These are phyloP conservation scores for Monomorium pharaonis DNA, from an alignment of 1,140 invertebrate genomes.

Conservation along the genomic window DNA sequence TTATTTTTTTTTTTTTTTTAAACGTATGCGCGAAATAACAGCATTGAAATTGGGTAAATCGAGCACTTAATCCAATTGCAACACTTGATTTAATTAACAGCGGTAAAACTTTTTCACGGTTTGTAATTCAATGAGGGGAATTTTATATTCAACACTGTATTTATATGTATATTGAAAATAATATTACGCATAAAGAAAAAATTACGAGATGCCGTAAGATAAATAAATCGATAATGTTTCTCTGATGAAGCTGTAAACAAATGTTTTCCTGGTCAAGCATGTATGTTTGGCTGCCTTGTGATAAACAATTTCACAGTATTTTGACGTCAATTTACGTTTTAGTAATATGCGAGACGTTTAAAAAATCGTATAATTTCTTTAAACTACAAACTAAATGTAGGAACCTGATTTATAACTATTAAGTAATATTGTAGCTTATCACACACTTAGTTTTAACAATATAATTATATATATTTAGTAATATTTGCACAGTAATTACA, in stretches of 20 bases:
- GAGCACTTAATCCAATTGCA: neutral
- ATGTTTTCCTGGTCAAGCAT: neutral
- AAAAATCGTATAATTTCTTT: neutral
- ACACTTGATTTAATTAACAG: neutral
- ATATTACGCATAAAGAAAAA: neutral
- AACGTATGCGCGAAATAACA: neutral
- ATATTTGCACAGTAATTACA: too few species aligned
- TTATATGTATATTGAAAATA: neutral
- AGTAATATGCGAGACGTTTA: neutral
- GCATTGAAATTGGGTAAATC: neutral
- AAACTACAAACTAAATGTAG: neutral
- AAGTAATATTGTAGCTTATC: neutral
- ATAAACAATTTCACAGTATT: neutral
- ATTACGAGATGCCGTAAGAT: neutral
- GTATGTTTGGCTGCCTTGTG: neutral
- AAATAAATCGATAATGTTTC: neutral
- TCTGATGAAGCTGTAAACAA: neutral
- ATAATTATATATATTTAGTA: too few species aligned
- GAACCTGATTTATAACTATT: neutral
- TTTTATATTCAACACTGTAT: too few species aligned
- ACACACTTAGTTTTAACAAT: too few species aligned
- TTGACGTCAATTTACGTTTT: neutral
- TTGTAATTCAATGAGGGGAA: too few species aligned
- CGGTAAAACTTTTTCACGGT: neutral
- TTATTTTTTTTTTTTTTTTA: neutral